phyloP scores from a whole-genome alignment of 2,888 invertebrate species.

The Brachycybe producta region DNA sequence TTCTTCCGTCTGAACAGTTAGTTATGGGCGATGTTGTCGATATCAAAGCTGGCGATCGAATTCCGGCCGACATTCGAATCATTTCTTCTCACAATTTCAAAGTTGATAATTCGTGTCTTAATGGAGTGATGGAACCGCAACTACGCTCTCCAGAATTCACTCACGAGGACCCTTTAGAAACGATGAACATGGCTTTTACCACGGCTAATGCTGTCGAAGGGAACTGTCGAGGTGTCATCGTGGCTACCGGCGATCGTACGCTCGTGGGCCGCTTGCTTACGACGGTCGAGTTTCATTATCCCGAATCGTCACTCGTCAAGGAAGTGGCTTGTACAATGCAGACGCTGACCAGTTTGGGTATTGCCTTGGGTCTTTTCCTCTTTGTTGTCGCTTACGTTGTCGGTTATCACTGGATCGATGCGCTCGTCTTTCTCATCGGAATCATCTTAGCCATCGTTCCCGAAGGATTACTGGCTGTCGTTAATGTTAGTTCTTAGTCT shows the following conservation, averaged over 20 bases:
- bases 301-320: conserved; percentile 95
- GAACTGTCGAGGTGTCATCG: conserved; percentile 76
- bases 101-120: conserved; percentile 85
- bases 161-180: conserved; percentile 86
- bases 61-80: conserved; percentile 94
- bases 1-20: conserved; percentile 43
- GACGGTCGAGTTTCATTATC: conserved; percentile 84
- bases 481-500: conserved; percentile 51
- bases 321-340: conserved; percentile 99
- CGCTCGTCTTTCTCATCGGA: conserved; percentile 97
- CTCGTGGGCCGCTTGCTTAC: conserved; percentile 92
- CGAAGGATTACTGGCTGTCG: conserved; percentile 94
- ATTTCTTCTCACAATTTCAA: conserved; percentile 92
- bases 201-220: conserved; percentile 93
- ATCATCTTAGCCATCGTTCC: conserved; percentile 99
- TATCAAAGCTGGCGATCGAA: conserved; percentile 96
- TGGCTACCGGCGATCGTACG: conserved; percentile 88
- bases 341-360: conserved; percentile 89
- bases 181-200: conserved; percentile 89
- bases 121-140: conserved; percentile 92
- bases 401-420: conserved; percentile 97
- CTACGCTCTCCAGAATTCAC: conserved; percentile 80
- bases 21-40: conserved; percentile 96
- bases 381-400: conserved; percentile 95
- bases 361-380: conserved; percentile 90